phyloP scores from a whole-genome alignment of 2,888 invertebrate genomes.

The Drosophila fungiperda region DNA sequence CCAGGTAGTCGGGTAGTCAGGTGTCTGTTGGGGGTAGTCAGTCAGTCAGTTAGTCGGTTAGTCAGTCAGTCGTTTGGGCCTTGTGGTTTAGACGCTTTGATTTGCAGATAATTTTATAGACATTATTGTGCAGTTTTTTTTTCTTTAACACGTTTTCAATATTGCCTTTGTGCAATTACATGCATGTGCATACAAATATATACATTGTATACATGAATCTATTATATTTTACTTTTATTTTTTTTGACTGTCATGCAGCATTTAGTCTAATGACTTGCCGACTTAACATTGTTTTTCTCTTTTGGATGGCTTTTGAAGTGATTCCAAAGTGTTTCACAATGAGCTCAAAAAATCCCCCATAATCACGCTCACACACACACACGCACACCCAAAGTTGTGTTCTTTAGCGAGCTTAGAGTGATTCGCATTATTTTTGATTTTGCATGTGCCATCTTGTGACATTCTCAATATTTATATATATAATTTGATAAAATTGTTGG shows the following conservation, averaged over 20 bases:
- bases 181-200: conserved; percentile 1
- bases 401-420: conserved; percentile 28
- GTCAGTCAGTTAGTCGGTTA: conserved; percentile 28
- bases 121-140: conserved; percentile 77
- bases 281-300: conserved; percentile 44
- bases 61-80: conserved; percentile 18
- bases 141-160: conserved; percentile 46
- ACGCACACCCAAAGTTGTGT: conserved; percentile 22
- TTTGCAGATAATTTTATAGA: conserved; percentile 76
- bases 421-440: conserved; percentile 20
- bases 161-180: conserved; percentile 57
- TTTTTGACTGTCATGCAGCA: conserved; percentile 75
- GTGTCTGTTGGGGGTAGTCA: too few relatives aligned
- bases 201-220: conserved; percentile 11
- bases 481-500: conserved; percentile 1
- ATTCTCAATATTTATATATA: conserved; percentile 1
- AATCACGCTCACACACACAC: conserved; percentile 8
- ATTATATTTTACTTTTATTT: conserved; percentile 11
- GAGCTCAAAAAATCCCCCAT: not conserved
- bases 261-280: conserved; percentile 74
- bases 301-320: conserved; percentile 28
- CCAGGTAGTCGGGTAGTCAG: conserved; percentile 9
- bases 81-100: conserved; percentile 68
- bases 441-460: conserved; percentile 25
- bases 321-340: conserved; percentile 45